Evolutionary conservation across 2,888 invertebrate genomes (phyloP).

Genomic region (Limenitis camilla): DNA sequence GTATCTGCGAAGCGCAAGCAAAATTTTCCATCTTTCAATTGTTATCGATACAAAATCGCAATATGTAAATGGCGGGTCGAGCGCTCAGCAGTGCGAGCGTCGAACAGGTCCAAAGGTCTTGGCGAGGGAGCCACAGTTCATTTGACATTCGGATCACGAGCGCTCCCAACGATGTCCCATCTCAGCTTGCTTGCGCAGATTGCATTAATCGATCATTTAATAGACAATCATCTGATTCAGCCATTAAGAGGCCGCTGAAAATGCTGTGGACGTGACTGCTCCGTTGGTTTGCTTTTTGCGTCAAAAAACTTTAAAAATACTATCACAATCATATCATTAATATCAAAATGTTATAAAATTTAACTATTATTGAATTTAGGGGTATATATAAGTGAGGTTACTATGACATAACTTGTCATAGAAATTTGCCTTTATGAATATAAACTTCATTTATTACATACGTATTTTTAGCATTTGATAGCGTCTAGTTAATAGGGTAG

Average conservation of each 20-base stretch:
- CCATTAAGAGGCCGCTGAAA: constrained; percentile 44
- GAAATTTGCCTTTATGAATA: too few relatives aligned
- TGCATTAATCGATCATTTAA: constrained; percentile 73
- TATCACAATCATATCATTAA: neutral
- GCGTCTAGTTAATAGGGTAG: constrained; percentile 10
- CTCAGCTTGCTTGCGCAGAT: constrained; percentile 64
- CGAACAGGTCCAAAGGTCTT: constrained; percentile 36
- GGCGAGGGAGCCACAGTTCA: constrained; percentile 46
- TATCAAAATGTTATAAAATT: too few relatives aligned
- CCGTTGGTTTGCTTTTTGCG: neutral
- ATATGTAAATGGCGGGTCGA: constrained; percentile 63
- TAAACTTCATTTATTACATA: too few relatives aligned
- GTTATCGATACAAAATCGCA: constrained; percentile 63
- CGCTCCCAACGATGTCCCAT: constrained; percentile 68
- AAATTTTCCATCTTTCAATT: constrained; percentile 47
- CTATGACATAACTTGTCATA: too few relatives aligned
- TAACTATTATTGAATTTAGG: too few relatives aligned
- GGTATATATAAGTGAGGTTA: too few relatives aligned
- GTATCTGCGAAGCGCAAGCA: constrained; percentile 5
- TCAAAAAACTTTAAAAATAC: neutral
- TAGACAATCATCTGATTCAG: constrained; percentile 60
- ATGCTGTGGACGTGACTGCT: constrained; percentile 4
- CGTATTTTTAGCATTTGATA: neutral
- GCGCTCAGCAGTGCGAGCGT: constrained; percentile 39
- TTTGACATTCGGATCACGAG: constrained; percentile 68